Evolutionary conservation across 2,888 invertebrate species (phyloP).

Genomic region (Dioctria linearis): DNA sequence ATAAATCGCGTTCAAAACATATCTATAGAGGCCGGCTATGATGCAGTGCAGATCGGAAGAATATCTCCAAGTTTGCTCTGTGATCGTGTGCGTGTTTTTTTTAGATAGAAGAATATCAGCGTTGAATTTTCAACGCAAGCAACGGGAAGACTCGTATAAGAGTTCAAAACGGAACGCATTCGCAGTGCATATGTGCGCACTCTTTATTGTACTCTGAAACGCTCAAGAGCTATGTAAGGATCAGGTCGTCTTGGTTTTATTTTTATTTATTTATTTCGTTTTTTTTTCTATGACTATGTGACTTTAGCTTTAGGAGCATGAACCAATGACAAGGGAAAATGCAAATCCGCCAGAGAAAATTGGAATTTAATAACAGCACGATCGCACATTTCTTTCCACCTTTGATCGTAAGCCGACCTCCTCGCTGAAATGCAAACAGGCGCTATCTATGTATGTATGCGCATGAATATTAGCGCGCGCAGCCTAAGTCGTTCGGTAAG

Average conservation of each 20-base stretch:
- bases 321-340: slow-evolving; percentile 39
- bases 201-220: not conserved
- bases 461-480: no score
- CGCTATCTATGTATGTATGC: slow-evolving; percentile 3
- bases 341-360: slow-evolving; percentile 51
- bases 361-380: slow-evolving; percentile 55
- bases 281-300: not conserved
- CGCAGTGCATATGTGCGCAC: not conserved
- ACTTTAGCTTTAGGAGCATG: slow-evolving; percentile 13
- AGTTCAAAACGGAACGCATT: not conserved
- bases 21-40: not conserved
- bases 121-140: not conserved
- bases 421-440: slow-evolving; percentile 9
- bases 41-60: no score
- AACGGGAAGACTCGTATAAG: not conserved
- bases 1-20: slow-evolving; percentile 34
- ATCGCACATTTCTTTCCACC: slow-evolving; percentile 48
- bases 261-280: not conserved
- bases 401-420: slow-evolving; percentile 42
- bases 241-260: slow-evolving; percentile 1
- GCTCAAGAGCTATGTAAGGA: not conserved
- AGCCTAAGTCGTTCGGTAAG: slow-evolving; percentile 1
- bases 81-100: slow-evolving; percentile 1
- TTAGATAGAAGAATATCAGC: slow-evolving; percentile 11
- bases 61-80: not conserved